Conservation (phyloP, 2,888 invertebrate genomes). For the Trachelus iudaicus region DNA sequence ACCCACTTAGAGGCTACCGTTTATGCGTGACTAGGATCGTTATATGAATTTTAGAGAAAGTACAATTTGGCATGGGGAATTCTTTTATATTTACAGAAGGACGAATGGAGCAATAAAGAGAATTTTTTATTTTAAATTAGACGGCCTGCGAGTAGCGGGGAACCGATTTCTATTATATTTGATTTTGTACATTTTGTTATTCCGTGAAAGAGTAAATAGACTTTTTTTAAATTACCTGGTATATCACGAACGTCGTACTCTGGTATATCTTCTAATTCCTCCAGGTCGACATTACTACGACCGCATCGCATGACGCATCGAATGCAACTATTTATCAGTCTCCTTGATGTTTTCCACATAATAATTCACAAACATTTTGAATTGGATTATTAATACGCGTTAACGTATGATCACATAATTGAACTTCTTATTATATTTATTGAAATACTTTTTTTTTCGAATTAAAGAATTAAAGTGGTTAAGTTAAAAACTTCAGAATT, state of each 20-base stretch:
- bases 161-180: not conserved
- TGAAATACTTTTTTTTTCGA: not conserved
- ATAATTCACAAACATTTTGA: constrained; percentile 44
- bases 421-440: not conserved
- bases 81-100: not conserved
- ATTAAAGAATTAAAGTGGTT: not conserved
- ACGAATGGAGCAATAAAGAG: not conserved
- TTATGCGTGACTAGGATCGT: not conserved
- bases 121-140: not conserved
- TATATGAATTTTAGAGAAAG: not conserved
- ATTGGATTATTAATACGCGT: constrained; percentile 11
- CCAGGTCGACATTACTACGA: constrained; percentile 31
- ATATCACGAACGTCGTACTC: constrained; percentile 43
- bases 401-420: not conserved
- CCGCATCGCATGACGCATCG: constrained; percentile 39
- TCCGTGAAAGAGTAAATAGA: not conserved
- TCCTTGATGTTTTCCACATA: constrained; percentile 46
- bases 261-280: constrained; percentile 43
- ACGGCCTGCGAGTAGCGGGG: not conserved
- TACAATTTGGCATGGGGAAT: not conserved
- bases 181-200: not conserved
- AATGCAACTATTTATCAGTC: constrained; percentile 40
- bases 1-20: not conserved
- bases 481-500: not conserved
- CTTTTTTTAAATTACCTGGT: constrained; percentile 33